These are phyloP conservation scores for Callithrix jacchus DNA, from an alignment of 2,113 vertebrate species.

Conservation along the genomic window DNA sequence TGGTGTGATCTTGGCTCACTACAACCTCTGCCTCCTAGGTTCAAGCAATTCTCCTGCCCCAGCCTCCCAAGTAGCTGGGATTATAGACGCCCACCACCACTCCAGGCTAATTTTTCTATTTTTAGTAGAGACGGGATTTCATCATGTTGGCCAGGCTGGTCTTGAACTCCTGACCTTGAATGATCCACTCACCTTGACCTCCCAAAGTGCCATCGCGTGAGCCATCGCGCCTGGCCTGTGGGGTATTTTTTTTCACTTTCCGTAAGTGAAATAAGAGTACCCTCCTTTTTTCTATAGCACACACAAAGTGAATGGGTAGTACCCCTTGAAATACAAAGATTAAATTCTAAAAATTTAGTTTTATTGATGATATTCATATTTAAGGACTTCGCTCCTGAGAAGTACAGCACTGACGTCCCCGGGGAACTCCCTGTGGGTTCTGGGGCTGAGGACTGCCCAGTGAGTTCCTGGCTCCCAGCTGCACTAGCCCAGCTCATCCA, in stretches of 20 bases:
- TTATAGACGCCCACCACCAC: too few species aligned
- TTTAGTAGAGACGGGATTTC: background rate
- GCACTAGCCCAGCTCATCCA: background rate
- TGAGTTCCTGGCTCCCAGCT: background rate
- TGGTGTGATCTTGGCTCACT: too few species aligned
- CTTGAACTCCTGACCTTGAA: background rate
- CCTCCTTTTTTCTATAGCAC: background rate
- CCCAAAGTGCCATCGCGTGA: background rate
- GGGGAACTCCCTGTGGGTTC: background rate
- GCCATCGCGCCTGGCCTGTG: background rate
- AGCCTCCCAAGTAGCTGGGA: too few species aligned
- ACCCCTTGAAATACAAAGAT: background rate
- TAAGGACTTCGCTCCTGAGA: background rate
- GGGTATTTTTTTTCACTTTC: background rate
- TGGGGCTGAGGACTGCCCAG: background rate
- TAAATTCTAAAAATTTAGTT: background rate
- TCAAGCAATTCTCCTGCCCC: too few species aligned
- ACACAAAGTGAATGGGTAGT: background rate
- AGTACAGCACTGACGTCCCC: background rate
- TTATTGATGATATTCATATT: too few species aligned
- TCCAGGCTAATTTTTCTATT: background rate
- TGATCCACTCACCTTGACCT: background rate
- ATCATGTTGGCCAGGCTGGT: background rate
- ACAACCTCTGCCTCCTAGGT: too few species aligned
- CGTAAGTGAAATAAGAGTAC: background rate